Conservation (phyloP, 2,113 vertebrate genomes). For the Anhinga rufa region DNA sequence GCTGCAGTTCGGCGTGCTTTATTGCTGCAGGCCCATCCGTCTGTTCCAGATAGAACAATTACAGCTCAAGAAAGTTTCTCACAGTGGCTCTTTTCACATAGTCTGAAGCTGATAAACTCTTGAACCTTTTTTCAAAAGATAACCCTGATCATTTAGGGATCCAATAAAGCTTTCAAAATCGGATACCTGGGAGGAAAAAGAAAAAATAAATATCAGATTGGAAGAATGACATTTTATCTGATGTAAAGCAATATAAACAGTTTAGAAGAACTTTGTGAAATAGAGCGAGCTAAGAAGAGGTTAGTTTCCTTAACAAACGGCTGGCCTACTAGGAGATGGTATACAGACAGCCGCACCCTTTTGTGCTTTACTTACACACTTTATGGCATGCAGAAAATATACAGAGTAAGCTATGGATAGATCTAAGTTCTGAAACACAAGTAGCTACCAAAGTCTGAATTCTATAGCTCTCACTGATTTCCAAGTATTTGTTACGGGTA, state of each 20-base stretch:
- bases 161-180: conserved; percentile 93
- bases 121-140: conserved; percentile 91
- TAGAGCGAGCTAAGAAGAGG: not conserved
- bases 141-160: conserved; percentile 95
- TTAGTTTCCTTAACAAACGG: not conserved
- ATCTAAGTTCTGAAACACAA: not conserved
- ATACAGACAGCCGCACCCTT: not conserved
- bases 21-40: not conserved
- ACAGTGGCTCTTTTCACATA: conserved; percentile 63
- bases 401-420: not conserved
- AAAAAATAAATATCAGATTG: not conserved
- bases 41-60: accelerated
- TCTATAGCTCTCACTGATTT: not conserved
- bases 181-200: conserved; percentile 72
- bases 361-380: not conserved
- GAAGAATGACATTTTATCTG: not conserved
- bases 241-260: not conserved
- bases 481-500: not conserved
- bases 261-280: not conserved
- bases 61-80: not conserved
- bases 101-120: conserved; percentile 93
- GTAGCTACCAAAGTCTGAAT: not conserved
- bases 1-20: not conserved
- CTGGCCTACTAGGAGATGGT: not conserved
- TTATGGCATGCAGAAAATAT: not conserved